phyloP scores from a whole-genome alignment of 2,888 invertebrate genomes.

The Gerosis bhagava region DNA sequence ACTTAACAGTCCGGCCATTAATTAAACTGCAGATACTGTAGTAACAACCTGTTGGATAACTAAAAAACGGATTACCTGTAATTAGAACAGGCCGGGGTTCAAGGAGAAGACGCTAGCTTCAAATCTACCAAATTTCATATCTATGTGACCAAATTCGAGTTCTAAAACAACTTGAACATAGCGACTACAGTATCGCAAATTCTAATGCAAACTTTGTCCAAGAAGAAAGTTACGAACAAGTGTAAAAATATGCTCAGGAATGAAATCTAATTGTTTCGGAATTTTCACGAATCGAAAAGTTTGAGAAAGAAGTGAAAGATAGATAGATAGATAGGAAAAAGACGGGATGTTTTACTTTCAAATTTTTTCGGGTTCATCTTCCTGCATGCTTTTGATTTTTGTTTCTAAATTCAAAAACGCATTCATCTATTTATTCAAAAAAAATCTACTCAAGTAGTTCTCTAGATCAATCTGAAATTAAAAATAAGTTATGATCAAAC shows the following conservation, averaged over 20 bases:
- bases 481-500: slow-evolving; percentile 18
- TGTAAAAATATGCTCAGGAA: slow-evolving; percentile 72
- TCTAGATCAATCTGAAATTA: slow-evolving; percentile 24
- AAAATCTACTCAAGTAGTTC: slow-evolving; percentile 23
- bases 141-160: slow-evolving; percentile 72
- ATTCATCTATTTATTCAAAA: slow-evolving; percentile 47
- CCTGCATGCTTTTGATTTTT: slow-evolving; percentile 59
- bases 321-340: slow-evolving; percentile 44
- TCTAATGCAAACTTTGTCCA: slow-evolving; percentile 78
- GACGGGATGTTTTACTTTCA: slow-evolving; percentile 42
- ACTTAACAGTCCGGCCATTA: too few species aligned
- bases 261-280: slow-evolving; percentile 70
- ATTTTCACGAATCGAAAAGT: slow-evolving; percentile 78
- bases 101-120: slow-evolving; percentile 72
- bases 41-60: slow-evolving; percentile 30
- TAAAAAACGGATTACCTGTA: slow-evolving; percentile 52
- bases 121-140: slow-evolving; percentile 71
- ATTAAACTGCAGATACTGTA: too few species aligned
- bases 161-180: slow-evolving; percentile 74
- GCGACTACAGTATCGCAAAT: slow-evolving; percentile 77
- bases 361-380: slow-evolving; percentile 54
- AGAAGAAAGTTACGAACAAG: slow-evolving; percentile 71
- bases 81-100: slow-evolving; percentile 60
- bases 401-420: slow-evolving; percentile 54
- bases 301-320: slow-evolving; percentile 48